These are phyloP conservation scores for Drosophila trapezifrons DNA, from an alignment of 1,140 invertebrate genomes.

Conservation along the genomic window DNA sequence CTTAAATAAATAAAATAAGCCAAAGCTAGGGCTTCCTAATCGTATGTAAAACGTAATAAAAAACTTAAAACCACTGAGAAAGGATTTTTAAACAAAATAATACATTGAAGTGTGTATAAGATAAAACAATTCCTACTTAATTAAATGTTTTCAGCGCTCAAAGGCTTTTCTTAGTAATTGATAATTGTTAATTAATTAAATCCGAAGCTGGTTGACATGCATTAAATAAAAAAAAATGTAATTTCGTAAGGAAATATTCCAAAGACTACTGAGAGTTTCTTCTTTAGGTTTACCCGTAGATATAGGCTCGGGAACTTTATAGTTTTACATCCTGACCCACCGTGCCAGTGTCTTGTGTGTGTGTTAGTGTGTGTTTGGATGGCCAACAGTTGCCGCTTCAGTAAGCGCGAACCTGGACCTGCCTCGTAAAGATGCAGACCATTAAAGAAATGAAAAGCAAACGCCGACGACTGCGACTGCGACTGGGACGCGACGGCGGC, in stretches of 20 bases:
- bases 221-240: neutral
- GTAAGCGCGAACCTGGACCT: slow-evolving; percentile 66
- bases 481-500: slow-evolving; percentile 9
- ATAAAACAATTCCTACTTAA: too few species aligned
- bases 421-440: slow-evolving; percentile 76
- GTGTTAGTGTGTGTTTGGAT: slow-evolving; percentile 24
- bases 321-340: slow-evolving; percentile 2
- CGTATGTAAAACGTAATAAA: neutral
- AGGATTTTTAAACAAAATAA: neutral
- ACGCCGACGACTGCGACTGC: slow-evolving; percentile 32
- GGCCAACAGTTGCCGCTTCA: slow-evolving; percentile 68
- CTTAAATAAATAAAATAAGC: too few species aligned
- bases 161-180: too few species aligned
- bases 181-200: neutral
- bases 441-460: slow-evolving; percentile 82
- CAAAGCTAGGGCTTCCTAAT: too few species aligned
- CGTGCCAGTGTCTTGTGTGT: slow-evolving; percentile 12
- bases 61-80: neutral
- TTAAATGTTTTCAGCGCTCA: too few species aligned
- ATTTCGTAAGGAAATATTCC: neutral
- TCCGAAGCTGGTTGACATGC: too few species aligned
- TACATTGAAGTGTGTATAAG: neutral
- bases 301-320: too few species aligned
- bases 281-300: too few species aligned
- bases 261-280: neutral